These are phyloP conservation scores for Notothenia coriiceps DNA, from an alignment of 2,113 vertebrate genomes.

Conservation along the genomic window DNA sequence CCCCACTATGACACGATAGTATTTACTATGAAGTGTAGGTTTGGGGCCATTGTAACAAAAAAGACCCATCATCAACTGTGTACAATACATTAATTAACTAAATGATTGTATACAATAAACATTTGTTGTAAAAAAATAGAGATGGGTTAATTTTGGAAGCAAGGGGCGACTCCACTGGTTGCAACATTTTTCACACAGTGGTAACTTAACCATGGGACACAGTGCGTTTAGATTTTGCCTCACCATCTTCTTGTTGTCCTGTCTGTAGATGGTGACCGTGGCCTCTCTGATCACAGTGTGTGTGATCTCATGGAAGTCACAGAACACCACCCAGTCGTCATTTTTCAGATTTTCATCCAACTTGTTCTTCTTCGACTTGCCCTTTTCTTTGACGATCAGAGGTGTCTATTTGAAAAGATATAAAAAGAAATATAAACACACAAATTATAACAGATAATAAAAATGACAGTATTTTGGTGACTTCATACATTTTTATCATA, in stretches of 20 bases:
- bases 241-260: slow-evolving; percentile 97
- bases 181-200: no score
- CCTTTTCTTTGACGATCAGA: slow-evolving; percentile 87
- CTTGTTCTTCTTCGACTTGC: slow-evolving; percentile 89
- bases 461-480: neutral
- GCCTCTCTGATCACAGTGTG: slow-evolving; percentile 92
- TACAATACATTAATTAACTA: neutral
- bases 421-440: neutral
- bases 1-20: neutral
- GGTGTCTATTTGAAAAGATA: slow-evolving; percentile 72
- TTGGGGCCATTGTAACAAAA: neutral
- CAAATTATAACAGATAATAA: neutral
- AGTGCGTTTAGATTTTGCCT: slow-evolving; percentile 18
- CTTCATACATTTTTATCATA: neutral
- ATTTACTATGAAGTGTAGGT: neutral
- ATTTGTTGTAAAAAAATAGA: neutral
- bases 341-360: slow-evolving; percentile 85
- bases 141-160: neutral
- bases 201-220: neutral
- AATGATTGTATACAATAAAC: neutral
- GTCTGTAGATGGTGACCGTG: slow-evolving; percentile 90
- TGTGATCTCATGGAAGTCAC: slow-evolving; percentile 96
- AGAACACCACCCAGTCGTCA: slow-evolving; percentile 89
- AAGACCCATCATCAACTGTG: neutral
- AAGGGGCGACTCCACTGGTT: no score